phyloP scores from a whole-genome alignment of 2,113 vertebrate genomes.

The Clupea harengus region DNA sequence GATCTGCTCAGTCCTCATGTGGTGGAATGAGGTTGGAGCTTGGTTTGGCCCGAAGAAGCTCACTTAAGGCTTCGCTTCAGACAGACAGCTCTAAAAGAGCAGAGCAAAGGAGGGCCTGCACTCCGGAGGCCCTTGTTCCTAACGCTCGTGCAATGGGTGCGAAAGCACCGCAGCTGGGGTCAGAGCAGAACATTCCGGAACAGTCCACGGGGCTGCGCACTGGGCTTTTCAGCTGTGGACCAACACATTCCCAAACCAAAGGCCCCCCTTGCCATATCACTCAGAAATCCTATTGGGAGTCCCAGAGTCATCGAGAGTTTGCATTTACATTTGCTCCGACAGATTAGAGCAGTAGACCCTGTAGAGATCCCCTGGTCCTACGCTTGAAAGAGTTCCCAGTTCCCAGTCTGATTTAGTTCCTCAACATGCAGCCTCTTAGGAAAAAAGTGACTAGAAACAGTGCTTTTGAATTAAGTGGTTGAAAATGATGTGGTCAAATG shows the following conservation, averaged over 20 bases:
- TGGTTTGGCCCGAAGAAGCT: background rate
- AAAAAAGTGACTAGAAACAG: background rate
- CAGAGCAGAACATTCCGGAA: background rate
- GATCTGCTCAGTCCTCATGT: background rate
- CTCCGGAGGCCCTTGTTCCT: background rate
- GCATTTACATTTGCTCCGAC: background rate
- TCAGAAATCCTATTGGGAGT: background rate
- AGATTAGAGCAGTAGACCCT: background rate
- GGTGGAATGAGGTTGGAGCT: background rate
- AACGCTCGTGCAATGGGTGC: background rate
- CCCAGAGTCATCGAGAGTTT: background rate
- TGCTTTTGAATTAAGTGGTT: background rate
- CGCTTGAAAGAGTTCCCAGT: background rate
- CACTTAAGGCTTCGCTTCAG: background rate
- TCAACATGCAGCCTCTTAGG: background rate
- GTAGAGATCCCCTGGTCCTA: background rate
- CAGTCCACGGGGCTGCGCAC: background rate
- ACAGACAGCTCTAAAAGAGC: background rate
- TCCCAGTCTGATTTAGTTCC: no score
- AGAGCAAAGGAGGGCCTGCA: background rate
- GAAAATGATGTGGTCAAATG: background rate
- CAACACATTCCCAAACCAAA: background rate
- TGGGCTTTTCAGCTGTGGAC: background rate
- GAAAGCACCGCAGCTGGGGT: background rate
- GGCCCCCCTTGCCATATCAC: background rate